Percentiles rank a stretch among this genome's conserved stretches.
Evolutionary conservation across 1,140 invertebrate genomes (phyloP).

Genomic region (Goniozus legneri): DNA sequence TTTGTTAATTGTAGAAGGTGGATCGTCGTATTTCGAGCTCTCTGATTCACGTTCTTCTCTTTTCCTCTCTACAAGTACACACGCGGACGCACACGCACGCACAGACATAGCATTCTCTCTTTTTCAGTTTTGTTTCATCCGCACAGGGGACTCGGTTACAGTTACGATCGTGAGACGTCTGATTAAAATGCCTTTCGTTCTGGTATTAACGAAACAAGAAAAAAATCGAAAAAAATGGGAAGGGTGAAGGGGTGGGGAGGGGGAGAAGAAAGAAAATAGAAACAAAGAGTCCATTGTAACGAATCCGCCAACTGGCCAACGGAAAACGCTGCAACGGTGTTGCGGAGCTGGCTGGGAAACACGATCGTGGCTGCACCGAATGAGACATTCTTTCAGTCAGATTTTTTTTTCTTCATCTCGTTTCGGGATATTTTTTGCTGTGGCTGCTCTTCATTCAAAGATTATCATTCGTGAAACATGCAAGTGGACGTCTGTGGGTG

Average conservation of each 20-base stretch:
- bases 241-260: neutral
- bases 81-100: too few species aligned
- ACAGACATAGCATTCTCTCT: too few species aligned
- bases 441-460: neutral
- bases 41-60: too few species aligned
- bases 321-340: constrained; percentile 21
- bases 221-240: neutral
- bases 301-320: constrained; percentile 27
- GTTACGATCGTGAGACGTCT: neutral
- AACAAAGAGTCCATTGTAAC: constrained; percentile 17
- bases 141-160: neutral
- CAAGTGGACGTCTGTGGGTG: constrained; percentile 15
- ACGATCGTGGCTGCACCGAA: constrained; percentile 20
- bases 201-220: neutral
- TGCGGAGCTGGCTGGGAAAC: neutral
- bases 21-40: too few species aligned
- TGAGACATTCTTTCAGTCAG: neutral
- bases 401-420: neutral
- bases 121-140: too few species aligned
- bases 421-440: neutral
- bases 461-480: constrained; percentile 22
- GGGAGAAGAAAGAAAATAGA: neutral
- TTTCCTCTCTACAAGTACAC: too few species aligned
- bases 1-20: too few species aligned
- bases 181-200: neutral